Evolutionary conservation across 2,113 vertebrate species (phyloP).

Genomic region (Petrocephalus microphthalmus): DNA sequence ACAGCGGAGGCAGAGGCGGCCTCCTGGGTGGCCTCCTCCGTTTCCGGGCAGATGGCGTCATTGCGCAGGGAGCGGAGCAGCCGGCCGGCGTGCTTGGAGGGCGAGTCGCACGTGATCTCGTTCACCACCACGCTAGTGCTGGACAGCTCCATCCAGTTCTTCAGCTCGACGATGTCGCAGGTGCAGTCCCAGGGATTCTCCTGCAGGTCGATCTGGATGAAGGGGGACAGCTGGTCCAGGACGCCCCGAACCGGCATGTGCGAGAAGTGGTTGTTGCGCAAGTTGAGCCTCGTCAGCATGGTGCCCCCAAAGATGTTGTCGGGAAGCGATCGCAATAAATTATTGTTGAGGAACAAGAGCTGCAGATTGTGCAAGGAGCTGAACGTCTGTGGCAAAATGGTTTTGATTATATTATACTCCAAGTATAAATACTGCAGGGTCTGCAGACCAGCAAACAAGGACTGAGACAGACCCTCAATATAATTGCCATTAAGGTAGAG

Average conservation of each 20-base stretch:
- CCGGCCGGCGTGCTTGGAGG: constrained; percentile 80
- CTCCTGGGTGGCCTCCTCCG: constrained; percentile 56
- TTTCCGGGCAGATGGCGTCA: constrained; percentile 87
- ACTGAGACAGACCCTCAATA: constrained; percentile 81
- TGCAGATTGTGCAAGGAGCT: constrained; percentile 84
- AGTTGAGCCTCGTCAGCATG: constrained; percentile 87
- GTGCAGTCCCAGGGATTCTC: constrained; percentile 99
- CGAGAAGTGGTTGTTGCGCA: constrained; percentile 95
- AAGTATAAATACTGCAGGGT: constrained; percentile 94
- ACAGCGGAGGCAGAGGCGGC: constrained; percentile 61
- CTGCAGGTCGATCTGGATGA: constrained; percentile 97
- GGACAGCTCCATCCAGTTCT: constrained; percentile 92
- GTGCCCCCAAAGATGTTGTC: constrained; percentile 84
- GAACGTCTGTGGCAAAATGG: constrained; percentile 84
- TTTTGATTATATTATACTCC: constrained; percentile 98
- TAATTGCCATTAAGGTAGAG: constrained; percentile 97
- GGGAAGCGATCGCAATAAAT: constrained; percentile 82
- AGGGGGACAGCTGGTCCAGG: constrained; percentile 90
- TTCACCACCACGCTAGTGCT: constrained; percentile 87
- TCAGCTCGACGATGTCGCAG: constrained; percentile 85
- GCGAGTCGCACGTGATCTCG: constrained; percentile 92
- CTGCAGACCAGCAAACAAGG: constrained; percentile 82
- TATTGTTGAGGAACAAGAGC: constrained; percentile 94
- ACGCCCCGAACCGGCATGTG: constrained; percentile 83
- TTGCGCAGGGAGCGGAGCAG: constrained; percentile 85